These are phyloP conservation scores for Sylvia borin DNA, from an alignment of 2,797 vertebrate species.

Conservation along the genomic window DNA sequence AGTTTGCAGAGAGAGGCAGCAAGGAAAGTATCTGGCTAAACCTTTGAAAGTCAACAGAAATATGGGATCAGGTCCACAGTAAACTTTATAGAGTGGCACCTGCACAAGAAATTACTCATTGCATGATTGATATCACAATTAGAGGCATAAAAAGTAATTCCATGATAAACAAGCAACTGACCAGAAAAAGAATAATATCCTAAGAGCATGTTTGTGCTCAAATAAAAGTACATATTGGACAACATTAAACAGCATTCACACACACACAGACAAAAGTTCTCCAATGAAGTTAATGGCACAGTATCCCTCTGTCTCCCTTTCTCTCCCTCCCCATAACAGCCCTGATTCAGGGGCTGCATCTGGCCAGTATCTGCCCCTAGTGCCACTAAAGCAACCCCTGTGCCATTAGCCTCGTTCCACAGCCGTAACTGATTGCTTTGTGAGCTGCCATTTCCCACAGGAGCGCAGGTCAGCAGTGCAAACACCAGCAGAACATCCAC, in stretches of 20 bases:
- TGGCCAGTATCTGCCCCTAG: not conserved
- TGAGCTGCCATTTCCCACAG: not conserved
- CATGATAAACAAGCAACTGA: constrained; percentile 14
- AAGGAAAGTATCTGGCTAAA: constrained; percentile 11
- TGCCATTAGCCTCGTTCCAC: not conserved
- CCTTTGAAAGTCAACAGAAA: constrained; percentile 46
- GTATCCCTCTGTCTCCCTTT: not conserved
- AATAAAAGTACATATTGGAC: not conserved
- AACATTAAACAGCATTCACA: not conserved
- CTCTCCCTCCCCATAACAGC: rapidly evolving
- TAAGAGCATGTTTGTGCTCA: not conserved
- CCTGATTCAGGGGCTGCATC: not conserved
- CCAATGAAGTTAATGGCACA: not conserved
- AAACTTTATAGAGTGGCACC: constrained; percentile 48
- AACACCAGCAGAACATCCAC: not conserved
- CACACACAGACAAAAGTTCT: not conserved
- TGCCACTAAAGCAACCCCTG: not conserved
- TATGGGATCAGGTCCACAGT: constrained; percentile 35
- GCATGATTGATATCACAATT: constrained; percentile 50
- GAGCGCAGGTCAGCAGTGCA: not conserved
- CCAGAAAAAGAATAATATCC: not conserved
- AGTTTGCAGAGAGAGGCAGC: not conserved
- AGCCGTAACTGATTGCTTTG: not conserved
- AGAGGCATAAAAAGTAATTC: constrained; percentile 53
- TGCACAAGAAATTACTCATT: constrained; percentile 58